Evolutionary conservation across 2,888 invertebrate species (phyloP).

Genomic region (Cosmia trapezina): DNA sequence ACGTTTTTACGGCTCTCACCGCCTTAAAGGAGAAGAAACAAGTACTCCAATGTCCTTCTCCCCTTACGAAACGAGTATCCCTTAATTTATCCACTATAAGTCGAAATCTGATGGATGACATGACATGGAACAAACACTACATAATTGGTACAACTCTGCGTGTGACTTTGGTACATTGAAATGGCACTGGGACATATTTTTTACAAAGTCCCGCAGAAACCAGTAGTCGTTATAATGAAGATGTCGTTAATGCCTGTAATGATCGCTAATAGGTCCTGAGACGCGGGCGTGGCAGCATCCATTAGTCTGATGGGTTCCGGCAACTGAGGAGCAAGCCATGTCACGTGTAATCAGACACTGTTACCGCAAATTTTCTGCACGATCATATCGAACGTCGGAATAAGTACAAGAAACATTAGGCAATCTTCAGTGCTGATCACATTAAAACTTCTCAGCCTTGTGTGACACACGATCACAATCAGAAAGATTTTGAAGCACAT

Average conservation of each 20-base stretch:
- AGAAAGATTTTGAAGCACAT: background rate
- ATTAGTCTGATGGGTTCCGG: constrained; percentile 54
- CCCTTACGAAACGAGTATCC: background rate
- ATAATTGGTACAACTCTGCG: background rate
- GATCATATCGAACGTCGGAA: constrained; percentile 1
- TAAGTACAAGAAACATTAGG: background rate
- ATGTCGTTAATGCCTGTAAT: constrained; percentile 40
- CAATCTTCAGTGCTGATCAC: background rate
- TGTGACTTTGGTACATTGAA: constrained; percentile 4
- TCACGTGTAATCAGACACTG: constrained; percentile 38
- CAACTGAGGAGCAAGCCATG: constrained; percentile 34
- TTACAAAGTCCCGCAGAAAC: background rate
- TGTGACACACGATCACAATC: background rate
- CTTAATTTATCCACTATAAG: background rate
- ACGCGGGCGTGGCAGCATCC: constrained; percentile 43
- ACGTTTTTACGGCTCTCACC: too few species aligned
- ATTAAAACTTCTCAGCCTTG: background rate
- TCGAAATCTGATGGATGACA: background rate
- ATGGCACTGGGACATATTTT: background rate
- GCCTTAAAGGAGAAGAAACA: background rate
- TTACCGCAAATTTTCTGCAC: constrained; percentile 32
- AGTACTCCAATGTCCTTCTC: background rate
- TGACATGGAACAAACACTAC: background rate
- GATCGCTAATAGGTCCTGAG: constrained; percentile 51
- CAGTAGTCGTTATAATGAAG: constrained; percentile 18